Evolutionary conservation across 2,888 invertebrate genomes (phyloP).

Genomic region (Diplolepis rosae): DNA sequence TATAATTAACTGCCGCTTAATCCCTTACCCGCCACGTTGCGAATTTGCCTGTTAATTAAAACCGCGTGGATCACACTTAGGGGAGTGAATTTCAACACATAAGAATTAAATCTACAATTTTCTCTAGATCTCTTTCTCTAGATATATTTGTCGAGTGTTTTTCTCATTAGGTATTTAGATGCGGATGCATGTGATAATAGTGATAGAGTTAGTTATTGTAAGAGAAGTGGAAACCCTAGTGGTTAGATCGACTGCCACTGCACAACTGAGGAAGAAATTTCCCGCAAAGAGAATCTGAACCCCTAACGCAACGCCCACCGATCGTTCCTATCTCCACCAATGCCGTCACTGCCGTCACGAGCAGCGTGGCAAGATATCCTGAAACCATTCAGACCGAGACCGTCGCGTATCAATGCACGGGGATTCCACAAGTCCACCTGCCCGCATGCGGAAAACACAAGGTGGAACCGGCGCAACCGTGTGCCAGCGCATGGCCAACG

Average conservation of each 20-base stretch:
- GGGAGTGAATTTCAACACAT: too few species aligned
- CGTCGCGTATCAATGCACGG: conserved; percentile 40
- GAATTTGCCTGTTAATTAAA: not conserved
- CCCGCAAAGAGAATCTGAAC: conserved; percentile 45
- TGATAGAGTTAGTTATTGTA: too few species aligned
- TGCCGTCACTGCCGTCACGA: conserved; percentile 46
- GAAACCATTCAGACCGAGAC: conserved; percentile 43
- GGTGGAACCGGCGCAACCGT: conserved; percentile 21
- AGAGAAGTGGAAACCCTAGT: too few species aligned
- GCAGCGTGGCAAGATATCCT: conserved; percentile 33
- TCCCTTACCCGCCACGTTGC: not conserved
- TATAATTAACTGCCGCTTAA: conserved; percentile 7
- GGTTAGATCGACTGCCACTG: conserved; percentile 67
- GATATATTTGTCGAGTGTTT: too few species aligned
- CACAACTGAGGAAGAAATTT: conserved; percentile 70
- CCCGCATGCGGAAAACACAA: conserved; percentile 30
- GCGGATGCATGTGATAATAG: too few species aligned
- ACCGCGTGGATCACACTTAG: not conserved
- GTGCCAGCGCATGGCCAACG: conserved; percentile 29
- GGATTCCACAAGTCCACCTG: conserved; percentile 28
- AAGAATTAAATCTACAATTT: too few species aligned
- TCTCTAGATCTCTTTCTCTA: too few species aligned
- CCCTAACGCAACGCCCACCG: conserved; percentile 55
- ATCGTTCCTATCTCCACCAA: conserved; percentile 65
- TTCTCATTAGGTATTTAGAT: too few species aligned